Evolutionary conservation across 2,888 invertebrate species (phyloP).

Genomic region (Eumacrocentrus americanus): DNA sequence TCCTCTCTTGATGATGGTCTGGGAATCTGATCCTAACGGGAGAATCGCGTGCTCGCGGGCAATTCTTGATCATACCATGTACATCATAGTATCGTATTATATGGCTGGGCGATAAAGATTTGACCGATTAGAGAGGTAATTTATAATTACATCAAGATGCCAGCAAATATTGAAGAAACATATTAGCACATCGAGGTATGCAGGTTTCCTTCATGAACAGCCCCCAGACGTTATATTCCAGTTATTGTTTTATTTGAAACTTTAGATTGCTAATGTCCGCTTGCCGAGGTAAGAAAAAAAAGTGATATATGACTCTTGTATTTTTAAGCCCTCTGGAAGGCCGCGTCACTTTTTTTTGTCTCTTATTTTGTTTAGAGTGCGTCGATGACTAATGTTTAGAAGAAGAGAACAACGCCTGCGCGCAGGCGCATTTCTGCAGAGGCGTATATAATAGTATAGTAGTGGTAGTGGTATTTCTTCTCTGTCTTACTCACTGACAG

Average conservation of each 20-base stretch:
- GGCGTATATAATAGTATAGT: background rate
- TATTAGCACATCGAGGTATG: too few species aligned
- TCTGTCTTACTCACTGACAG: too few species aligned
- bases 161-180: too few species aligned
- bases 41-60: too few species aligned
- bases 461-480: too few species aligned
- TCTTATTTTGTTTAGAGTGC: constrained; percentile 2
- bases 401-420: background rate
- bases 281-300: background rate
- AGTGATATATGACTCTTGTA: constrained; percentile 1
- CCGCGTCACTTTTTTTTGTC: background rate
- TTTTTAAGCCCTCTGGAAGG: constrained; percentile 5
- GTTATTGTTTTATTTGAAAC: too few species aligned
- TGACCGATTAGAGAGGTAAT: background rate
- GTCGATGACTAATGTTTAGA: constrained; percentile 8
- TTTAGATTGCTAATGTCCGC: too few species aligned
- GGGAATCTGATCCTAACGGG: too few species aligned
- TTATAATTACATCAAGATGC: constrained; percentile 16
- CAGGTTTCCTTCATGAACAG: background rate
- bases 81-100: too few species aligned
- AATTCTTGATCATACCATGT: too few species aligned
- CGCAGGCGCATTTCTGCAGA: background rate
- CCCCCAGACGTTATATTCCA: too few species aligned
- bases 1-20: too few species aligned
- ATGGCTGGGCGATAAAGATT: background rate